phyloP scores from a whole-genome alignment of 2,113 vertebrate species.

The Melospiza georgiana region DNA sequence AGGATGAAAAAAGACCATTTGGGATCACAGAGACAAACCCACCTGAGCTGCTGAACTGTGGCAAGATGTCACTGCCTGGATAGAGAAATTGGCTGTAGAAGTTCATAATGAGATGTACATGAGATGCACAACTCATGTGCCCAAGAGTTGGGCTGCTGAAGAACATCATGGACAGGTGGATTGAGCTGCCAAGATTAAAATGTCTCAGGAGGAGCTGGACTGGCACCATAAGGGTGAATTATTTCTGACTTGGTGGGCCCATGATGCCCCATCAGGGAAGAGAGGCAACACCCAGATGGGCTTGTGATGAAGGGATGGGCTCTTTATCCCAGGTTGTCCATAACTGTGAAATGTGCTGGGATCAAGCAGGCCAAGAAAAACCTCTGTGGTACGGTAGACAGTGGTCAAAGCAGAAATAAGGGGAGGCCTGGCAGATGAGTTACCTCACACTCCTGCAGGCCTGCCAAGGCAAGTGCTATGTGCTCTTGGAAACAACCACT shows the following conservation, averaged over 20 bases:
- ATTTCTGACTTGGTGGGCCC: too few relatives aligned
- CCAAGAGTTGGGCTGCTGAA: too few relatives aligned
- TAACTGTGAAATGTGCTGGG: neutral
- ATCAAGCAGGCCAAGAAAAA: neutral
- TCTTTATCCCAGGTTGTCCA: neutral
- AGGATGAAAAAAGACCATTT: neutral
- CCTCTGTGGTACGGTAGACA: accelerated
- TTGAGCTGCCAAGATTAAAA: too few relatives aligned
- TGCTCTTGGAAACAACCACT: neutral
- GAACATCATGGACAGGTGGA: too few relatives aligned
- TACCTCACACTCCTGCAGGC: neutral
- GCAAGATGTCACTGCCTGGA: neutral
- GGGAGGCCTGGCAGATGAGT: neutral
- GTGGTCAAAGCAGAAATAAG: neutral
- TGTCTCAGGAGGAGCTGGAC: too few relatives aligned
- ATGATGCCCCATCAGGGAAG: neutral
- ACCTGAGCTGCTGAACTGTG: neutral
- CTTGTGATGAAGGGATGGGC: neutral
- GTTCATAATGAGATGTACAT: neutral
- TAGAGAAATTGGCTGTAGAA: neutral
- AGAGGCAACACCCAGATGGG: neutral
- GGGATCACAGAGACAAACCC: neutral
- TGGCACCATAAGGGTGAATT: too few relatives aligned
- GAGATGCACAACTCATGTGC: too few relatives aligned
- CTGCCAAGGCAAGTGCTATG: neutral